Base-by-base conservation (phyloP, 2,797 vertebrate genomes). In the Brachymystax lenok region DNA sequence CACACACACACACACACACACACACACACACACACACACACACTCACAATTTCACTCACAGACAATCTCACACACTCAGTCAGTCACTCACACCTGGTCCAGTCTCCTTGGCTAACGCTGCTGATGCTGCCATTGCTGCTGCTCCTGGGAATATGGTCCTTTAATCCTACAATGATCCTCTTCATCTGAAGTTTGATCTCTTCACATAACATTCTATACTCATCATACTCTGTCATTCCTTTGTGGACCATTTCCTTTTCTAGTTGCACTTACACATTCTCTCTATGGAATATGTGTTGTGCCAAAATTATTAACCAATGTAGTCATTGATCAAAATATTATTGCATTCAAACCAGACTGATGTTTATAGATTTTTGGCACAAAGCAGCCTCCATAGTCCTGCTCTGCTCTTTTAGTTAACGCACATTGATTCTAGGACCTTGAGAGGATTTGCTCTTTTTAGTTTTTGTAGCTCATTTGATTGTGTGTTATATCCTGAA, bases 81-180 rank as follows among this genome's bases (percentile, higher is more conserved):
- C 66, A 24, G 71, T 51, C 3, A 78, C 50, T 59, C 33, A 40
- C 71, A 69, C 46, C 76, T 70, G 77, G 74, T 82, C 81, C 81
- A 77, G 69, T 77, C 69, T 74, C 24, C 16, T 74, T 82, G 73
- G 70, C 84, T 91, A 89, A 88, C 21, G 14, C 83, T 4, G 56
- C 86, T 78, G 83, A 28, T 87, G 80, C 84, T 84, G 33, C 75
- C 88, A 85, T 91, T 78, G 83, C 90, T 89, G 85, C 84, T 84
- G 69, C 82, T 79, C 80, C 84, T 89, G 80, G 80, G 74, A 81
- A 73, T 84, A 84, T 88, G 72, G 80, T 85, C 77, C 79, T 63
- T 63, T 87, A 87, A 88, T 82, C 75, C 67, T 52, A n/a, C 46
- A 30, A 12, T 50, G 52, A 64, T 46, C 56, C 74, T 86, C 86